Evolutionary conservation across 2,113 vertebrate genomes (phyloP), one percentile per base, ranked within the genome.

Genomic region (Scomber japonicus): DNA sequence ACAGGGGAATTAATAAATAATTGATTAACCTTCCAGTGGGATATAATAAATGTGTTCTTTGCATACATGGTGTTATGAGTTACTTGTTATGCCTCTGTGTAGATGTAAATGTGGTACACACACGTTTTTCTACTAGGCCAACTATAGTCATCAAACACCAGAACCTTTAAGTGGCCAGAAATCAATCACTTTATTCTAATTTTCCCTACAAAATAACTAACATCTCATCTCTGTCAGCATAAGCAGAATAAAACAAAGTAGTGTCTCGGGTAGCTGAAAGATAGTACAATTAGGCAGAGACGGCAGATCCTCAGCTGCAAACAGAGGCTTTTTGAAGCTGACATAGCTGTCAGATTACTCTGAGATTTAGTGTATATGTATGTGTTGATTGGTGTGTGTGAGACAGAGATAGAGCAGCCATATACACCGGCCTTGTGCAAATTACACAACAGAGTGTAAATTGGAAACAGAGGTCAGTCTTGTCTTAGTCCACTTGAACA

Each of bases 1-100:
- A 59, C 71, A 63, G 73, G 77, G 71, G 76, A 75, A 85, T 82
- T 54, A 64, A 71, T 92, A 54, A 85, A 90, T 86, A 83, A 86
- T 83, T 87, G 49, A 87, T 82, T 50, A 61, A 56, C 65, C 59
- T 11, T 85, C 76, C 63, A 46, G 10, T 71, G 65, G 72, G 85
- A 88, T 73, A 91, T 59, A 82, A 78, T 77, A 44, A 64, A 31
- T 74, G 31, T 81, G 73, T 76, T 84, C 31, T 81, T 74, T 73
- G 31, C 63, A 50, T 24, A 21, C 40, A 53, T 49, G 15, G 45
- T 64, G 53, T 74, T 69, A 6, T 24, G 11, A 74, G 82, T n/a
- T 46, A 30, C 0, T 2, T 68, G 51, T 62, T 67, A 61, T 56
- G 17, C 5, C 13, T 17, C 27, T 67, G 67, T 56, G 3, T 53